Evolutionary conservation across 1,140 invertebrate genomes (phyloP).

Genomic region (Galendromus occidentalis): DNA sequence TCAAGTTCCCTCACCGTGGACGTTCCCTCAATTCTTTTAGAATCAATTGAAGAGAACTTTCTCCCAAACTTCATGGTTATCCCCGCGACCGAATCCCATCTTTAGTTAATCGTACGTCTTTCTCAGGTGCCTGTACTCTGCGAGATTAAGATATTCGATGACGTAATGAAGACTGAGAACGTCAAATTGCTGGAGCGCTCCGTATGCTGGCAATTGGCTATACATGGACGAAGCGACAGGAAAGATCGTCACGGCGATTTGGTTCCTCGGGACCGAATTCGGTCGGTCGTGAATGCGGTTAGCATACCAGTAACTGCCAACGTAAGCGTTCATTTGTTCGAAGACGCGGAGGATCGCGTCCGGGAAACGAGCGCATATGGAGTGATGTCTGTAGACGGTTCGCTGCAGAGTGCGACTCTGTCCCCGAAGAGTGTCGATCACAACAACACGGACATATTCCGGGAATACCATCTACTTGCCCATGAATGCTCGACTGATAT

Average conservation of each 20-base stretch:
- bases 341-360: constrained; percentile 68
- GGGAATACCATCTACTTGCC: constrained; percentile 69
- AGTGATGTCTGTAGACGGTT: constrained; percentile 55
- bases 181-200: constrained; percentile 82
- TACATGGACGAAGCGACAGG: constrained; percentile 91
- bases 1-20: too few relatives aligned
- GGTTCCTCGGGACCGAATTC: constrained; percentile 82
- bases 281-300: constrained; percentile 60
- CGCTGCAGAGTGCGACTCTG: constrained; percentile 78
- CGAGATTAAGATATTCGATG: constrained; percentile 79
- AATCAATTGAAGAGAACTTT: too few relatives aligned
- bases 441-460: constrained; percentile 63
- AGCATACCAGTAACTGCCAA: constrained; percentile 88
- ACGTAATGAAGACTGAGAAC: constrained; percentile 70
- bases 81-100: too few relatives aligned
- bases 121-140: constrained; percentile 64
- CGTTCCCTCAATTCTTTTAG: too few relatives aligned
- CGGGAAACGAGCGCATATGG: constrained; percentile 64
- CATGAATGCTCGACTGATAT: constrained; percentile 66
- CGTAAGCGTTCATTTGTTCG: constrained; percentile 81
- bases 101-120: too few relatives aligned
- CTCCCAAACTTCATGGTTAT: too few relatives aligned
- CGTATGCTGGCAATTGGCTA: constrained; percentile 67
- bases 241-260: constrained; percentile 82
- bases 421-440: constrained; percentile 46